phyloP scores from a whole-genome alignment of 2,888 invertebrate species.

The Agrilus cyanescens region DNA sequence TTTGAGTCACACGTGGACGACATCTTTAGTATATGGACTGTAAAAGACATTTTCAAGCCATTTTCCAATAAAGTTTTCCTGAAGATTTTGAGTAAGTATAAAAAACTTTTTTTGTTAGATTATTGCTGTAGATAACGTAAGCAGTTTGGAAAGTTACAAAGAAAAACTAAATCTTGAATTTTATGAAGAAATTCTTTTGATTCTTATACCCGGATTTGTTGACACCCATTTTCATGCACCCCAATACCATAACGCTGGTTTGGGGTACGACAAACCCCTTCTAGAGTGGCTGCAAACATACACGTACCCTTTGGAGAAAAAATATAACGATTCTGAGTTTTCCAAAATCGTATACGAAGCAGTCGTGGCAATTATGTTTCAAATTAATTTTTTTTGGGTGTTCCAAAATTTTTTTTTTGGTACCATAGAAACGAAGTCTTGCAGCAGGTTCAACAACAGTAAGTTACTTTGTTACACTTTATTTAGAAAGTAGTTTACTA shows the following conservation, averaged over 20 bases:
- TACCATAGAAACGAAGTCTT: conserved; percentile 56
- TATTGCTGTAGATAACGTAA: conserved; percentile 10
- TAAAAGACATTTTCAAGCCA: too few relatives aligned
- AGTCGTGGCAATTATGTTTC: conserved; percentile 56
- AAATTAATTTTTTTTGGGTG: too few relatives aligned
- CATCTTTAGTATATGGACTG: too few relatives aligned
- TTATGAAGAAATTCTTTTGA: conserved; percentile 20
- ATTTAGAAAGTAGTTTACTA: conserved; percentile 54
- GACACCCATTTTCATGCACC: conserved; percentile 87
- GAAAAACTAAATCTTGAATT: neutral
- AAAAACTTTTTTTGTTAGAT: too few relatives aligned
- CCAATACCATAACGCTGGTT: conserved; percentile 75
- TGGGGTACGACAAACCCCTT: conserved; percentile 68
- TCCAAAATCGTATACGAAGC: conserved; percentile 58
- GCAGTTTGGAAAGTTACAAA: conserved; percentile 27
- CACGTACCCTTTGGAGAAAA: conserved; percentile 73
- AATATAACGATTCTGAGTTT: conserved; percentile 55
- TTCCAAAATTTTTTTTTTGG: too few relatives aligned
- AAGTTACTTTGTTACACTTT: conserved; percentile 75
- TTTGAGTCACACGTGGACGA: too few relatives aligned
- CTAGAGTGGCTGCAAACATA: conserved; percentile 77
- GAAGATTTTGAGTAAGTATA: too few relatives aligned
- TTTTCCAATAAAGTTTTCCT: too few relatives aligned
- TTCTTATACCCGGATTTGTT: conserved; percentile 77
- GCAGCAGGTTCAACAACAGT: conserved; percentile 79